These are phyloP conservation scores for Neuroscelio doddi DNA, from an alignment of 2,888 invertebrate genomes.

Conservation along the genomic window DNA sequence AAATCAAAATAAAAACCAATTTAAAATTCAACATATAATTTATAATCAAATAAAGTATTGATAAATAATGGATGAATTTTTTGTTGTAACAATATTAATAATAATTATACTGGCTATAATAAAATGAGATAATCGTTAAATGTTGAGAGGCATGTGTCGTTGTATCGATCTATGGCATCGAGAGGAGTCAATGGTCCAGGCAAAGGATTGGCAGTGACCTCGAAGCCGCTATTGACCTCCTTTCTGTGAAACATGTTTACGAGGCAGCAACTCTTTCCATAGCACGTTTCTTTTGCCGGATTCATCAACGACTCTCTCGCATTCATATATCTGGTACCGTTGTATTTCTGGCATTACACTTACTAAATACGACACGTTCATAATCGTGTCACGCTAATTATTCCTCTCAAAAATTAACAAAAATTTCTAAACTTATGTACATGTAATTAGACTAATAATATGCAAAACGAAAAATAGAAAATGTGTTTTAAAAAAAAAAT, in stretches of 20 bases:
- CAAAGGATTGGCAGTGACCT: slow-evolving; percentile 62
- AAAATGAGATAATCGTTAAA: too few relatives aligned
- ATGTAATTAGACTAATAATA: too few relatives aligned
- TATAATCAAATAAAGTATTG: too few relatives aligned
- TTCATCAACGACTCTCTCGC: slow-evolving; percentile 39
- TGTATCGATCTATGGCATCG: slow-evolving; percentile 18
- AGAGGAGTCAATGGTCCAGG: slow-evolving; percentile 46
- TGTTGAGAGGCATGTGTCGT: slow-evolving; percentile 8
- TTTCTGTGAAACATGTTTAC: slow-evolving; percentile 64
- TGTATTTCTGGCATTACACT: slow-evolving; percentile 36
- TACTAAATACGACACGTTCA: slow-evolving; percentile 36
- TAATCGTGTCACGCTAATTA: slow-evolving; percentile 6
- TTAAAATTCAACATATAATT: too few relatives aligned
- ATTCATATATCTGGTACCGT: slow-evolving; percentile 40
- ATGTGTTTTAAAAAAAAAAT: too few relatives aligned
- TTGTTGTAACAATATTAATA: too few relatives aligned
- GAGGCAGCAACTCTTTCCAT: slow-evolving; percentile 42
- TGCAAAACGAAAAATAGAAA: too few relatives aligned
- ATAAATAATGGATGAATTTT: too few relatives aligned
- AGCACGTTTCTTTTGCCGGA: slow-evolving; percentile 44
- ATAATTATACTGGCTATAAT: too few relatives aligned
- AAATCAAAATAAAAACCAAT: too few relatives aligned
- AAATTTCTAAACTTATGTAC: too few relatives aligned
- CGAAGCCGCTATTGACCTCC: slow-evolving; percentile 65
- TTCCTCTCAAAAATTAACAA: slow-evolving; percentile 21